Conservation (phyloP, 2,113 vertebrate genomes). For the Mormoops blainvillei region DNA sequence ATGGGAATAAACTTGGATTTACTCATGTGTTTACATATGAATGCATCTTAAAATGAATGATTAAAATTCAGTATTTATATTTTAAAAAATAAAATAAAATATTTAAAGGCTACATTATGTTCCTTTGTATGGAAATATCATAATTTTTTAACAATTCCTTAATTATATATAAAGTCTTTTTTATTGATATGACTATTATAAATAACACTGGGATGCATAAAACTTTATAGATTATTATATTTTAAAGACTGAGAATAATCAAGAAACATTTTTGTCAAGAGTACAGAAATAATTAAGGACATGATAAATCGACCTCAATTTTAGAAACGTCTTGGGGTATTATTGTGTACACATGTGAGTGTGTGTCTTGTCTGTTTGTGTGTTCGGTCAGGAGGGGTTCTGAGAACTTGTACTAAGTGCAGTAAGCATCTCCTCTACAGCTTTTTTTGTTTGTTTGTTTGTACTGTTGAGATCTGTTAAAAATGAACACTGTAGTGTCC, state of each 20-base stretch:
- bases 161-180: background rate
- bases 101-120: background rate
- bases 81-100: too few relatives aligned
- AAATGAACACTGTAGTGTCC: background rate
- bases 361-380: background rate
- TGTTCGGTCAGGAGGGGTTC: background rate
- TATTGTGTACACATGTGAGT: background rate
- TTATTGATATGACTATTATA: background rate
- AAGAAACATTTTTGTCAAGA: background rate
- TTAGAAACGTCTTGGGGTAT: background rate
- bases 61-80: background rate
- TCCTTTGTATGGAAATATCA: background rate
- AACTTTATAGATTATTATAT: background rate
- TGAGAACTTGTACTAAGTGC: background rate
- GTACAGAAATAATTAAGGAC: background rate
- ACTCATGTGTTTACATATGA: background rate
- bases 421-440: background rate
- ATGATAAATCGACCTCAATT: background rate
- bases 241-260: background rate
- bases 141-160: background rate
- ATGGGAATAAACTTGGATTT: background rate
- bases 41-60: constrained; percentile 15
- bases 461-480: background rate
- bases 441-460: background rate
- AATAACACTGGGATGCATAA: background rate